phyloP scores from a whole-genome alignment of 1,140 invertebrate genomes.

The Cydia amplana region DNA sequence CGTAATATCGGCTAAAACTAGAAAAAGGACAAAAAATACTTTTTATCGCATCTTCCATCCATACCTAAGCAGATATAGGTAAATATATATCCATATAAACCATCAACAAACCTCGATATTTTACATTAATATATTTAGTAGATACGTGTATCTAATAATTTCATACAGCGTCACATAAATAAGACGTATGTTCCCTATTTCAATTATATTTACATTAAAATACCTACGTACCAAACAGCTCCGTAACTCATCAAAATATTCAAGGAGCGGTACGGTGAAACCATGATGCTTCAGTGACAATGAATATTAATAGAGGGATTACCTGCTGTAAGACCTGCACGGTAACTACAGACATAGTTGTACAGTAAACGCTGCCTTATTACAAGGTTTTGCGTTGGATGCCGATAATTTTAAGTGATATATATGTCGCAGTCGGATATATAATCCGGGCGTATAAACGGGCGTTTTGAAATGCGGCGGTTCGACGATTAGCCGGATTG shows the following conservation, averaged over 20 bases:
- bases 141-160: neutral
- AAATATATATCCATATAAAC: too few species aligned
- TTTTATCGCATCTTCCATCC: too few species aligned
- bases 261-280: neutral
- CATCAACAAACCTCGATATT: neutral
- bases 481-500: too few species aligned
- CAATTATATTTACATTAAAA: constrained; percentile 17
- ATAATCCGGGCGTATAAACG: too few species aligned
- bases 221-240: neutral
- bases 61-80: too few species aligned
- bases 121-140: neutral
- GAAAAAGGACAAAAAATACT: too few species aligned
- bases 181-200: neutral
- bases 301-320: constrained; percentile 29
- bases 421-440: too few species aligned
- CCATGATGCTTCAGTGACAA: constrained; percentile 26
- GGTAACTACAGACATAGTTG: neutral
- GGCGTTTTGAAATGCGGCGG: too few species aligned
- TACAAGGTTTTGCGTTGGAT: too few species aligned
- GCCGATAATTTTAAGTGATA: too few species aligned
- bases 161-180: neutral
- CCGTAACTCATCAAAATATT: constrained; percentile 8
- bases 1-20: too few species aligned
- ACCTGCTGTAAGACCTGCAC: neutral
- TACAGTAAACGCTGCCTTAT: neutral